Percentiles rank a stretch among this genome's conserved stretches.
These are phyloP conservation scores for Mola mola DNA, from an alignment of 2,113 vertebrate species.

Conservation along the genomic window DNA sequence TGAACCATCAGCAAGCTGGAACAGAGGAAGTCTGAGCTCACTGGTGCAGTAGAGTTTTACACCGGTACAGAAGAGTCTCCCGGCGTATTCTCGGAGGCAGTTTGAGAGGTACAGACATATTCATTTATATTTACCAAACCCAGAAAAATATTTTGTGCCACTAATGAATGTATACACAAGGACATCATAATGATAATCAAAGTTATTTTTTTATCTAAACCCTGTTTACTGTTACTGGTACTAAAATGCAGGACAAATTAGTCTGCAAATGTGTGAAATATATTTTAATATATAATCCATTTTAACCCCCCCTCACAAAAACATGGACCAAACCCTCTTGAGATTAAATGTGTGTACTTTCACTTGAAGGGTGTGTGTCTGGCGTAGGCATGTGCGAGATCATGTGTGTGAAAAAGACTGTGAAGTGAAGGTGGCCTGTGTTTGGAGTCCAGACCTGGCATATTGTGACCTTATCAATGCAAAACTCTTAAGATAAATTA, in stretches of 20 bases:
- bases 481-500: constrained; percentile 79
- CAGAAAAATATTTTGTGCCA: constrained; percentile 4
- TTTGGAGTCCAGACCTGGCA: constrained; percentile 75
- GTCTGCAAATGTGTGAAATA: background rate
- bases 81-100: constrained; percentile 18
- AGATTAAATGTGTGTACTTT: constrained; percentile 31
- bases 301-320: constrained; percentile 13
- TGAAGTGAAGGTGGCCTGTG: constrained; percentile 61
- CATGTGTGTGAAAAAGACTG: constrained; percentile 59
- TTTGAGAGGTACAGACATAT: constrained; percentile 6
- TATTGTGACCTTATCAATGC: constrained; percentile 83
- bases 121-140: constrained; percentile 1
- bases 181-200: too few relatives aligned
- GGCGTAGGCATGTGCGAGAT: constrained; percentile 39
- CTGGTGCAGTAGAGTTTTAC: constrained; percentile 35
- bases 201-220: background rate
- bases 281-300: background rate
- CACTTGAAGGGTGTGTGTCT: constrained; percentile 43
- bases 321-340: constrained; percentile 20
- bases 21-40: constrained; percentile 43
- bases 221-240: background rate
- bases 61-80: constrained; percentile 26
- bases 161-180: background rate
- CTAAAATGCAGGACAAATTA: too few relatives aligned
- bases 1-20: constrained; percentile 61